phyloP scores from a whole-genome alignment of 2,888 invertebrate species.

The Conistra vaccinii region DNA sequence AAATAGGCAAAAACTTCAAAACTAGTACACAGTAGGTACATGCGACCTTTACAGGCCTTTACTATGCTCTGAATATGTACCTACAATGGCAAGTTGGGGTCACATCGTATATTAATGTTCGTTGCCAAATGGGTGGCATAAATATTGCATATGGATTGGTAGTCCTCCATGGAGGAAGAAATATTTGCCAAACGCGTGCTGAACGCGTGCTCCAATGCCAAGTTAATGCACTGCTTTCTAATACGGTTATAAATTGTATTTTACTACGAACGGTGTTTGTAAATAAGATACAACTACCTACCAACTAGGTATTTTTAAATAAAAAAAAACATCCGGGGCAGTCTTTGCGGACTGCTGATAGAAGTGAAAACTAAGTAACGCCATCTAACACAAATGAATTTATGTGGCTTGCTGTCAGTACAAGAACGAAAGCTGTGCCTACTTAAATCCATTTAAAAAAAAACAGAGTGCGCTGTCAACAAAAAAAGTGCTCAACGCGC shows the following conservation, averaged over 20 bases:
- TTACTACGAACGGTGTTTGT: background rate
- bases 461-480: too few relatives aligned
- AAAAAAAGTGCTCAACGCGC: too few relatives aligned
- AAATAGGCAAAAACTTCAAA: constrained; percentile 61
- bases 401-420: too few relatives aligned
- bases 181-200: constrained; percentile 41
- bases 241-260: background rate
- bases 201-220: background rate
- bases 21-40: constrained; percentile 42
- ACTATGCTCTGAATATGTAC: constrained; percentile 43
- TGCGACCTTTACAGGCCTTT: constrained; percentile 43
- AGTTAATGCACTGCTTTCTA: background rate
- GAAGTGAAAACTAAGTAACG: too few relatives aligned
- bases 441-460: too few relatives aligned
- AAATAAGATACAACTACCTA: too few relatives aligned
- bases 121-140: constrained; percentile 61
- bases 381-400: too few relatives aligned
- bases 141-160: constrained; percentile 47
- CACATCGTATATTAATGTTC: constrained; percentile 47
- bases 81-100: constrained; percentile 47
- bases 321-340: too few relatives aligned
- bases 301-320: too few relatives aligned
- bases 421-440: too few relatives aligned
- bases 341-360: too few relatives aligned
- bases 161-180: constrained; percentile 30